Evolutionary conservation across 2,113 vertebrate genomes (phyloP).

Genomic region (Albula glossodonta): DNA sequence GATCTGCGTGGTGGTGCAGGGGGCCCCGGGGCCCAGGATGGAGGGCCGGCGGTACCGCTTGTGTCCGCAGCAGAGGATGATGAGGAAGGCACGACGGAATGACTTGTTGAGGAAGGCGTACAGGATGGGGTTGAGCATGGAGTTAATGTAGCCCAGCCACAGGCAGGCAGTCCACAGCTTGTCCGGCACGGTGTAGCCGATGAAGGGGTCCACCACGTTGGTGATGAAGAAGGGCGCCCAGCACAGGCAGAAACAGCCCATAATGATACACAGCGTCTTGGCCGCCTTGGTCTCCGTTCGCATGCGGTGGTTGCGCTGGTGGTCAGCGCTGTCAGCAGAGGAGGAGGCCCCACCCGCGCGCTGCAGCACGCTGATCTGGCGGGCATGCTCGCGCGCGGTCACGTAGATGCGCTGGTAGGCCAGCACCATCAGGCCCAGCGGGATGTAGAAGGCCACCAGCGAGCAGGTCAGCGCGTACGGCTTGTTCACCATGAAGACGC

Average conservation of each 20-base stretch:
- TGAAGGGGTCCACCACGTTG: slow-evolving; percentile 95
- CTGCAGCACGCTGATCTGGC: slow-evolving; percentile 88
- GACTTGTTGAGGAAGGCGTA: slow-evolving; percentile 99
- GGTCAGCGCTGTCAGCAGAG: slow-evolving; percentile 74
- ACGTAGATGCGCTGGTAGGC: slow-evolving; percentile 97
- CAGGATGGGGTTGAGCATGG: slow-evolving; percentile 96
- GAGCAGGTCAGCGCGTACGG: slow-evolving; percentile 97
- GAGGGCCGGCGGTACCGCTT: slow-evolving; percentile 87
- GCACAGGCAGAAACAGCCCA: slow-evolving; percentile 99
- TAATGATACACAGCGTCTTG: slow-evolving; percentile 97
- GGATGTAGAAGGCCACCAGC: slow-evolving; percentile 97
- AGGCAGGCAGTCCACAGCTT: slow-evolving; percentile 93
- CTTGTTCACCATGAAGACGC: slow-evolving; percentile 99
- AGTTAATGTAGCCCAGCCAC: slow-evolving; percentile 99
- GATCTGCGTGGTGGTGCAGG: slow-evolving; percentile 89
- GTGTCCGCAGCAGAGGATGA: slow-evolving; percentile 95
- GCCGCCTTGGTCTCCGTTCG: slow-evolving; percentile 95
- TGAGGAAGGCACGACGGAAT: slow-evolving; percentile 98
- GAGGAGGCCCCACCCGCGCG: slow-evolving; percentile 78
- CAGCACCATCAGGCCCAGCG: slow-evolving; percentile 92
- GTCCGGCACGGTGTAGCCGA: slow-evolving; percentile 86
- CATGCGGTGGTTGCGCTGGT: slow-evolving; percentile 92
- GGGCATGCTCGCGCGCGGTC: slow-evolving; percentile 89
- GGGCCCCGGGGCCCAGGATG: slow-evolving; percentile 77
- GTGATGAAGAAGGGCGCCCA: slow-evolving; percentile 98